Evolutionary conservation across 2,797 vertebrate species (phyloP), one percentile per base, ranked within the genome.

Genomic region (Siniperca obscura): DNA sequence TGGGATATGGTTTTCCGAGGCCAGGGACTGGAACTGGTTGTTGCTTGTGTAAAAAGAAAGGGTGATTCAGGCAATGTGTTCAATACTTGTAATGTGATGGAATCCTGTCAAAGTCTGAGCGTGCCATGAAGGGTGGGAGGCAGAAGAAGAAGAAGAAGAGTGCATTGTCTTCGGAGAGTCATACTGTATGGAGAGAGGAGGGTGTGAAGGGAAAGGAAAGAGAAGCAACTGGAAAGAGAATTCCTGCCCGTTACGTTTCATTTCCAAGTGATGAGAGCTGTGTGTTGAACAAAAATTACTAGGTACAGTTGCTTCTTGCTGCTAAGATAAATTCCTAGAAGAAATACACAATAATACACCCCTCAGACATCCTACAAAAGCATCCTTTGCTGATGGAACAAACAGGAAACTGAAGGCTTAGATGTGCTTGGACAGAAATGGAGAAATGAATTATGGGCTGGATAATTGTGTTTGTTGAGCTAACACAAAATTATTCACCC

Each of bases 101-200:
- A 91, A 85, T 82, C 64, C 61, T 88, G 77, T 91, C 82, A 84
- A 85, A 85, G 65, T 77, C 40, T 80, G 73, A 86, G 87, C 67
- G 44, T 85, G 84, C 87, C 74, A 80, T 21, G 19, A 40, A 81
- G 74, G 59, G 88, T 89, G 84, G 89, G 87, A 89, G 84, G 80
- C 70, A 59, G 78, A 70, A 78, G 72, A 30, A 30, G 30, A 30
- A 82, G 70, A 86, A 78, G 86, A 94, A 86, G 74, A 92, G 70
- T 64, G 74, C 82, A 88, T 93, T 93, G 93, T 94, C 87, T 90
- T 53, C 21, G 34, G 84, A 79, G 75, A 80, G 61, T 80, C 48
- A 4, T 9, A 38, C 55, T 46, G 52, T 27, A 55, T 52, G 27
- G 44, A 70, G 81, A 70, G 73, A 74, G 48, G 67, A 74, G 78